Evolutionary conservation across 2,113 vertebrate species (phyloP).

Genomic region (Mixornis gularis): DNA sequence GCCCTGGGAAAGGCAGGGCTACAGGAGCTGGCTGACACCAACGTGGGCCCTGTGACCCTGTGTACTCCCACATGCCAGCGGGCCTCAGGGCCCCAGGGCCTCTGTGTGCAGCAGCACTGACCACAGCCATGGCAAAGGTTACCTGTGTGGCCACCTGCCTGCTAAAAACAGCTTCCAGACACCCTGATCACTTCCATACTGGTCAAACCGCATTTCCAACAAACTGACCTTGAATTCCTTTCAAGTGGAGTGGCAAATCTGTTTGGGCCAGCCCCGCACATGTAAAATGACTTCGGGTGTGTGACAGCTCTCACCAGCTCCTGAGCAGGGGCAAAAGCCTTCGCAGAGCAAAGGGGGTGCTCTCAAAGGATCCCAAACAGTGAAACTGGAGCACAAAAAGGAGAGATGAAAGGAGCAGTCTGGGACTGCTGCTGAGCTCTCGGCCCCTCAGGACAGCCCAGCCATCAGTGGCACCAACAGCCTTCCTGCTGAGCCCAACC

Average conservation of each 20-base stretch:
- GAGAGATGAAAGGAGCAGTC: background rate
- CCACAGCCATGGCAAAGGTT: background rate
- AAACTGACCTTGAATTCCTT: background rate
- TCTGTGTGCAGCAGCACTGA: fast-evolving
- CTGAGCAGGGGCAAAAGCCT: background rate
- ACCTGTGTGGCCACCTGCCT: background rate
- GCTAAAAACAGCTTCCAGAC: background rate
- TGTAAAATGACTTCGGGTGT: fast-evolving
- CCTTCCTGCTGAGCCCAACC: fast-evolving
- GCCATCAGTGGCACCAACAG: background rate
- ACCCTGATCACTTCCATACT: background rate
- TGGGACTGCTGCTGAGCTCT: background rate
- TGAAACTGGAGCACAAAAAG: background rate
- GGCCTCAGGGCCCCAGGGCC: background rate
- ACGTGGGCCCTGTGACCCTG: background rate
- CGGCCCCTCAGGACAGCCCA: background rate
- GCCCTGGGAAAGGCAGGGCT: background rate
- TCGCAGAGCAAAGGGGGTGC: background rate
- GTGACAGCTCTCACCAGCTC: background rate
- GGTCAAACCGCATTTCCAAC: background rate
- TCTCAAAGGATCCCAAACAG: background rate
- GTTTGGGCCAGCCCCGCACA: background rate
- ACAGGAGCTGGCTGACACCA: background rate
- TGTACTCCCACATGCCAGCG: background rate
- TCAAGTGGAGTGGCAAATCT: background rate